Evolutionary conservation across 2,888 invertebrate species (phyloP), one percentile per base, ranked within the genome.

Genomic region (Pachydiplax longipennis): DNA sequence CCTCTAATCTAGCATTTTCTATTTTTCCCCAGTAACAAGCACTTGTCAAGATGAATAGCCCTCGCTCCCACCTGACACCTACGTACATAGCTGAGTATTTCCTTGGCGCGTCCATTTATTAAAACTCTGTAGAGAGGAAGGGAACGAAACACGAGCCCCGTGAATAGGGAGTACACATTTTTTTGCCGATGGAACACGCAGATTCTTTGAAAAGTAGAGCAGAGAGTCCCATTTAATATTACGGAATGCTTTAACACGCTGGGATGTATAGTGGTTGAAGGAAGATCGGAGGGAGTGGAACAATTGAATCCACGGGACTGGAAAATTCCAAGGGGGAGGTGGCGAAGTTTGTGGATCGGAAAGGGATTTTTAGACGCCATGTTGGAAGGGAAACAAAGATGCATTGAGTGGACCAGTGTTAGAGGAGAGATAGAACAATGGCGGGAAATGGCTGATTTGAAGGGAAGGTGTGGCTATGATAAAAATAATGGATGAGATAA

Each of bases 331-430:
- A 58, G 58, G 58, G 83, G 53, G 58, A 53, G 53, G 31, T 83
- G 83, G 53, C 48, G 35, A 53, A 53, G 61, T 61, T 61, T 61
- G 61, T 61, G 61, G 61, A 61, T 61, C n/a, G 65, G 65, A 65
- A n/a, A 65, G n/a, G 65, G 65, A 65, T 53, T 35, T 53, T 58
- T 53, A 58, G 58, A 13, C 31, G 58, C 83, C 83, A 83, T 83
- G 83, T 37, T 83, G 83, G 58, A 25, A 35, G 83, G 83, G 83
- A 83, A n/a, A 83, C 83, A 83, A 83, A 83, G 53, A 53, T 83
- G 53, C 53, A 83, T 83, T 83, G 83, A 61, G 83, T 31, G 83
- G 81, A 44, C 44, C n/a, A 12, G 44, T 15, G 35, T 83, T 13
- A 58, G 83, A 15, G 31, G 48, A 48, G 48, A 6, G 82, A 31